Evolutionary conservation across 2,113 vertebrate species (phyloP).

Genomic region (Phalacrocorax pelagicus): DNA sequence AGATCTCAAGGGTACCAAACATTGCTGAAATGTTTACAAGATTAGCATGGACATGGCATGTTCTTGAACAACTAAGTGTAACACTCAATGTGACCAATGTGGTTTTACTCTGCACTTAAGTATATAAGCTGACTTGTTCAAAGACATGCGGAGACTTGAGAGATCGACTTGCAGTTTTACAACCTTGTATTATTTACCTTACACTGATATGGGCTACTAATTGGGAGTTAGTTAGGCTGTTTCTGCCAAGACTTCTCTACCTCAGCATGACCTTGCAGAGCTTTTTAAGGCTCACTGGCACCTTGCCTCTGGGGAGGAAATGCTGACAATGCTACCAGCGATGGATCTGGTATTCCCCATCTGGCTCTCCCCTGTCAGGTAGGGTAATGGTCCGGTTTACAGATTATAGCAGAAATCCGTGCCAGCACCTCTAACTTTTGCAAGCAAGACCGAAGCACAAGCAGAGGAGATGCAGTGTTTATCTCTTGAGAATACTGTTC

Average conservation of each 20-base stretch:
- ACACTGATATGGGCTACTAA: background rate
- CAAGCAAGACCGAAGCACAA: background rate
- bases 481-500: constrained; percentile 49
- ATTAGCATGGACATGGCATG: background rate
- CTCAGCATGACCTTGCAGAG: background rate
- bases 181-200: background rate
- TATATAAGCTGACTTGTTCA: background rate
- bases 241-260: background rate
- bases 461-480: constrained; percentile 44
- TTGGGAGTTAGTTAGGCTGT: background rate
- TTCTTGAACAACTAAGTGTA: background rate
- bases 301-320: background rate
- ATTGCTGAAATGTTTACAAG: background rate
- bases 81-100: background rate
- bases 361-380: background rate
- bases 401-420: background rate
- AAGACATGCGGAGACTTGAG: background rate
- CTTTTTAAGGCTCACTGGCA: background rate
- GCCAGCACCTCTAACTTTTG: background rate
- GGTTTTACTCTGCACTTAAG: background rate
- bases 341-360: background rate
- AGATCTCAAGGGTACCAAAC: background rate
- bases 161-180: background rate
- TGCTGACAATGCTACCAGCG: background rate
- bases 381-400: background rate